phyloP scores from a whole-genome alignment of 2,797 vertebrate genomes.

The Anabacerthia variegaticeps region DNA sequence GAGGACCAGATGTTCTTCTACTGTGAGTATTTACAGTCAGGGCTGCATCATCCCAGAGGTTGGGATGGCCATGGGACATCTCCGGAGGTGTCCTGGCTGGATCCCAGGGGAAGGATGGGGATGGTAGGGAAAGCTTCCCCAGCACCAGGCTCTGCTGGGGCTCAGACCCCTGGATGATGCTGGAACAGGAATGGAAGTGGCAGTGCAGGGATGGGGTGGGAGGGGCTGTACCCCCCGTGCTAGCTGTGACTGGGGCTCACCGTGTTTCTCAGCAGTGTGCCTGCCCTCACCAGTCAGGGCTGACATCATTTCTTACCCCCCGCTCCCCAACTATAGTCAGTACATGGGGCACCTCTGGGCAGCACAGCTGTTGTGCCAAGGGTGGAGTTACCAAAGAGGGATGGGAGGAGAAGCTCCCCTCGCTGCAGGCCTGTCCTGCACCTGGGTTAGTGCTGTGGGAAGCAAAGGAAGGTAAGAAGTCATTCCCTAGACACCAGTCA shows the following conservation, averaged over 20 bases:
- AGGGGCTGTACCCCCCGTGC: rapidly evolving
- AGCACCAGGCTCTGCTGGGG: not conserved
- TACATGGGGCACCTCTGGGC: not conserved
- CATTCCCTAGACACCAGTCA: not conserved
- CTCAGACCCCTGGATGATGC: not conserved
- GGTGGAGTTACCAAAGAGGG: not conserved
- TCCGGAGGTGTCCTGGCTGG: not conserved
- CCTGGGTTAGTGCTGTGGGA: not conserved
- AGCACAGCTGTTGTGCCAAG: not conserved
- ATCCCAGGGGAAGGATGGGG: no score
- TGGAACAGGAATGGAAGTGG: rapidly evolving
- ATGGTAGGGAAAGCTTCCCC: not conserved
- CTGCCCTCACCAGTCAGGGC: not conserved
- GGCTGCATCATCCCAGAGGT: rapidly evolving
- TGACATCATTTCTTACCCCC: no score
- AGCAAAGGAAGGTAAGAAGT: not conserved
- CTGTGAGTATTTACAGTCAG: not conserved
- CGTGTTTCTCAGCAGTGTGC: not conserved
- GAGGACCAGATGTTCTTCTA: rapidly evolving
- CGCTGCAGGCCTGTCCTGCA: not conserved
- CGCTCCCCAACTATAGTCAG: rapidly evolving
- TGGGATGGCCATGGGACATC: not conserved
- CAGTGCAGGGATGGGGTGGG: not conserved
- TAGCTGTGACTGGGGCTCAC: not conserved
- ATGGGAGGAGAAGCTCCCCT: not conserved